Base-by-base conservation (phyloP, 92 coral and sea anemone genomes). In the Montipora capitata region DNA sequence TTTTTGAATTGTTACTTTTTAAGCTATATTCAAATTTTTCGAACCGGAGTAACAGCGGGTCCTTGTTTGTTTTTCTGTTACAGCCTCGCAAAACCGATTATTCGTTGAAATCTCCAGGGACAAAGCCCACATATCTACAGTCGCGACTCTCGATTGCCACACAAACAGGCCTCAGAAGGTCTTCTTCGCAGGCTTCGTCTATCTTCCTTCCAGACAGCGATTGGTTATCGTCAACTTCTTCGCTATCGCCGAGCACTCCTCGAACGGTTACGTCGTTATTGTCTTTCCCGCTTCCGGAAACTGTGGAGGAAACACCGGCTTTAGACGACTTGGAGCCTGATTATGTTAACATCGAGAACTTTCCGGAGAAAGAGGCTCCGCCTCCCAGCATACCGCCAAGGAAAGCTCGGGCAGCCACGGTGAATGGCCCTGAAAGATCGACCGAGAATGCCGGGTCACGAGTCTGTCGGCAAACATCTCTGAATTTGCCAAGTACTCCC, bases 311-410 rank as follows among this genome's bases (percentile, higher is more conserved):
- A 51, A 88, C 84, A 11, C 94, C 96, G 79, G n/a, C 40, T 76
- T 15, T 70, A 62, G 94, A 91, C 65, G 96, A 95, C 54, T 57
- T 80, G 20, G 98, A 93, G 69, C 98, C 95, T 12, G 98, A 95
- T 68, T 95, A 95, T 59, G 96, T 91, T 39, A 95, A 95, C 94
- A 94, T 96, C 79, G 93, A 92, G 62, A 87, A 92, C 91, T 92
- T 95, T 91, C 98, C 96, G 43, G 93, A 91, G 68, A 89, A 92
- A 68, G 97, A 94, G 38, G 82, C 82, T 16, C 89, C 88, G 38
- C 97, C 99, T 4, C 97, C 99, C 14, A 57, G 74, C n/a, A 72
- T 95, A 45, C 98, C 98, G 13, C 98, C 98, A 35, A 49, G 98
- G 39, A 91, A 85, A 89, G 95, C 89, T 52, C 86, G 98, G 3